These are phyloP conservation scores for Meloe dianella DNA, from an alignment of 2,888 invertebrate species.

Conservation along the genomic window DNA sequence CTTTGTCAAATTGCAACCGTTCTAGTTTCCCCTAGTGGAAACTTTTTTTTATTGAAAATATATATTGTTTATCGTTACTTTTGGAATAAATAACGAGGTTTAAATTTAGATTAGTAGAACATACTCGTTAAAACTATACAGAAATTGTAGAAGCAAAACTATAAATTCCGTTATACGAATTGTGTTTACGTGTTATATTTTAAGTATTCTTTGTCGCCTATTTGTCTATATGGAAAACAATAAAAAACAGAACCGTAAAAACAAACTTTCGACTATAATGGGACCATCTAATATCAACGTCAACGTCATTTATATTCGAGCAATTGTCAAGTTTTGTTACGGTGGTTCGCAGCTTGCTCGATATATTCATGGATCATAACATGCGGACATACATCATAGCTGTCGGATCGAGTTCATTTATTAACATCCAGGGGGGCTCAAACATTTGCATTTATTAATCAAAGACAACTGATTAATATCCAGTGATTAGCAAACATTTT, in stretches of 20 bases:
- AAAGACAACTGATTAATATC: slow-evolving; percentile 43
- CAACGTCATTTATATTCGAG: slow-evolving; percentile 14
- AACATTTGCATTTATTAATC: slow-evolving; percentile 48
- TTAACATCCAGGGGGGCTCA: slow-evolving; percentile 45
- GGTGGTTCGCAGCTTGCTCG: slow-evolving; percentile 41
- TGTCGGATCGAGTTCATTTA: slow-evolving; percentile 53
- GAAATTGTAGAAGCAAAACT: neutral
- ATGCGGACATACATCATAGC: slow-evolving; percentile 53
- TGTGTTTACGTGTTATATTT: no score
- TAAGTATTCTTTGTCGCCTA: neutral
- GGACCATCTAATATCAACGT: slow-evolving; percentile 13
- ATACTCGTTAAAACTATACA: neutral
- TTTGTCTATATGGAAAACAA: neutral
- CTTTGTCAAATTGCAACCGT: neutral
- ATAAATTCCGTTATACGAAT: no score
- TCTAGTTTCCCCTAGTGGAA: neutral
- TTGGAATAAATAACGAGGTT: no score
- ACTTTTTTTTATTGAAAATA: no score
- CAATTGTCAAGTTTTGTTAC: slow-evolving; percentile 45
- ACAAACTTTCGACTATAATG: slow-evolving; percentile 20
- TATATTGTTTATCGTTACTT: no score
- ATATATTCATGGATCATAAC: slow-evolving; percentile 54
- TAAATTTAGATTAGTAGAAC: neutral
- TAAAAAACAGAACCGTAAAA: slow-evolving; percentile 17
- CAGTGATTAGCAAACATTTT: slow-evolving; percentile 18